phyloP scores from a whole-genome alignment of 1,140 invertebrate species.

The Pseudomyrmex cubaensis region DNA sequence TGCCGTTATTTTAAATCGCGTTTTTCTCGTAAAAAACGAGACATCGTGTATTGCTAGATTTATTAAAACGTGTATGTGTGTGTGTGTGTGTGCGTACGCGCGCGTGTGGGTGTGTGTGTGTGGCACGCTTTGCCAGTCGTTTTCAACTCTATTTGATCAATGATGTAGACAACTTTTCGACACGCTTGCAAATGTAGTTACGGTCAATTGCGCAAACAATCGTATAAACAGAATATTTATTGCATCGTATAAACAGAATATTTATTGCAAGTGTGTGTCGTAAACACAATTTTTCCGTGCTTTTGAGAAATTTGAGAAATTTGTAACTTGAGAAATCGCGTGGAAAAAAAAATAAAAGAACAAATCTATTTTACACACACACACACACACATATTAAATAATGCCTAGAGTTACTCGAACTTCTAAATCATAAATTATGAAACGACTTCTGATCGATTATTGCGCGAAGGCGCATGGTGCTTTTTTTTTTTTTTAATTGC shows the following conservation, averaged over 20 bases:
- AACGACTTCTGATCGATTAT: slow-evolving; percentile 38
- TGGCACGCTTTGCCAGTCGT: slow-evolving; percentile 21
- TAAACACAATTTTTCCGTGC: no score
- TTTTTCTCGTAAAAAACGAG: slow-evolving; percentile 57
- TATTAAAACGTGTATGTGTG: slow-evolving; percentile 41
- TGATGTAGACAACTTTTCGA: not conserved
- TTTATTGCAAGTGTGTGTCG: no score
- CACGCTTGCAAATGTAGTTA: not conserved
- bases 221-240: not conserved
- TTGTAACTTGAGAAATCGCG: no score
- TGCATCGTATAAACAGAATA: no score
- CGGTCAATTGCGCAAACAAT: not conserved
- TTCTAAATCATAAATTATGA: slow-evolving; percentile 33
- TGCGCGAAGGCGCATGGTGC: not conserved
- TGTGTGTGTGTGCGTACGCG: no score
- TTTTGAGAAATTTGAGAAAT: no score
- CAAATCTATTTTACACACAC: no score
- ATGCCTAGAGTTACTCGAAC: slow-evolving; percentile 4
- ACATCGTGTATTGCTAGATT: slow-evolving; percentile 37
- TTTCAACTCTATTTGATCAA: slow-evolving; percentile 33
- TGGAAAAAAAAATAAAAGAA: no score
- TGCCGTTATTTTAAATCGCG: slow-evolving; percentile 61
- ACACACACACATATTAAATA: slow-evolving; percentile 11
- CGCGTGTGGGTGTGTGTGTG: not conserved
- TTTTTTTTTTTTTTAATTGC: slow-evolving; percentile 27